Base-by-base conservation (phyloP, 2,113 vertebrate species). In the Atractosteus spatula region DNA sequence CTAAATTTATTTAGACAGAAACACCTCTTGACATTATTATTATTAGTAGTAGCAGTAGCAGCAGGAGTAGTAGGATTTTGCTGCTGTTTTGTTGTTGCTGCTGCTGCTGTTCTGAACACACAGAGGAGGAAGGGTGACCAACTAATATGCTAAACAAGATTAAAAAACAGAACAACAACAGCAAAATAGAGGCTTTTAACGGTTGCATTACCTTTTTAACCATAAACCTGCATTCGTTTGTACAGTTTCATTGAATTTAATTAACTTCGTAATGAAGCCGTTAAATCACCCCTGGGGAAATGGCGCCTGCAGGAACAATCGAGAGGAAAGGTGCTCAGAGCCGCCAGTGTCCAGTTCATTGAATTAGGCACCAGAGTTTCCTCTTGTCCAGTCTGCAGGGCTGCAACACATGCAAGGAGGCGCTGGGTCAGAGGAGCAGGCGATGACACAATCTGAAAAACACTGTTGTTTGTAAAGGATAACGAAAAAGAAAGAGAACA, bases 201-300 rank as follows among this genome's bases (percentile, higher is more conserved):
- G 29, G 2, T 2, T 29, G 29, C 29, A 78, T 54, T 55, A 12
- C 41, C 71, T 85, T 85, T 91, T 92, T 45, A 14, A 17, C 64
- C 14, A 4, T 71, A 66, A 64, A 78, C 78, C 63, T 55, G 55
- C 74, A 71, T 77, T 64, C 75, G 74, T 72, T 78, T 68, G 78
- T 77, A 88, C 86, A 90, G 87, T 77, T 80, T 82, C 76, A 90
- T 90, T 91, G 86, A 88, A 80, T 81, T 85, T 83, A 88, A 83
- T 86, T 80, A 84, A 84, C 83, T 87, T 89, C 85, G 81, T 87
- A 79, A 85, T 81, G 77, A 57, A 71, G 77, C 78, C 79, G 10
- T 51, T 79, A 77, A 78, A 82, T 80, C 63, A 79, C 77, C 81
- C 80, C 77, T 47, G 42, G 61, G 68, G 69, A 59, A 68, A 47